Base-by-base conservation (phyloP, 2,797 vertebrate genomes). In the Arnoldichthys spilopterus region DNA sequence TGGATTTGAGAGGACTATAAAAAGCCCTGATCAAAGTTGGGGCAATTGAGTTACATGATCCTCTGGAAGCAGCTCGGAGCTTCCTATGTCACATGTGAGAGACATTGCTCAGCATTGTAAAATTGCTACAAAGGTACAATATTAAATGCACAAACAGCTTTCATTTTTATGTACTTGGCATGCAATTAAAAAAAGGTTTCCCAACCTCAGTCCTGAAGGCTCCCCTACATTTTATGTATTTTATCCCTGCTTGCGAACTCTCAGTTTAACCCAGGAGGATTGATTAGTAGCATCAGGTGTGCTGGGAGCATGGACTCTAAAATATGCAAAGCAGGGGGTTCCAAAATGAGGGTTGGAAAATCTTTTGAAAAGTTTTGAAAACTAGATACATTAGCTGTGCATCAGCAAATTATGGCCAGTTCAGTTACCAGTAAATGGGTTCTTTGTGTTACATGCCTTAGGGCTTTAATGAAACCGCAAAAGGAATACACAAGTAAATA, bases 21-120 rank as follows among this genome's bases (percentile, higher is more conserved):
- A 81, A 82, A 70, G 91, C 87, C 24, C 72, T 83, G 85, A 86
- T 88, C 83, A 83, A 85, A 84, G 69, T 69, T 24, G 24, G 40
- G 22, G 22, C 30, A 68, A 68, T 18, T 47, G 40, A 28, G 64
- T 68, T 68, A 1, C 6, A 43, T 30, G 64, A 47, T 68, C 45
- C 13, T 67, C 22, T 9, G 1, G 13, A 68, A 28, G 28, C 43
- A 9, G 24, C 22, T 49, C 24, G 18, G 37, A 43, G 63, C 22
- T 45, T 40, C n/a, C 8, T 43, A 22, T 43, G 20, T 24, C 63
- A 24, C 37, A 15, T 37, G 9, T 16, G 6, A 8, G 22, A 68
- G 43, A 68, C 40, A 28, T 18, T 47, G 43, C 37, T 61, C 6
- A 7, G 58, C 8, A 6, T 16, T 1, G 9, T 45, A 15, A 45